Conservation (phyloP, 1,140 invertebrate species). For the Adelges cooleyi region DNA sequence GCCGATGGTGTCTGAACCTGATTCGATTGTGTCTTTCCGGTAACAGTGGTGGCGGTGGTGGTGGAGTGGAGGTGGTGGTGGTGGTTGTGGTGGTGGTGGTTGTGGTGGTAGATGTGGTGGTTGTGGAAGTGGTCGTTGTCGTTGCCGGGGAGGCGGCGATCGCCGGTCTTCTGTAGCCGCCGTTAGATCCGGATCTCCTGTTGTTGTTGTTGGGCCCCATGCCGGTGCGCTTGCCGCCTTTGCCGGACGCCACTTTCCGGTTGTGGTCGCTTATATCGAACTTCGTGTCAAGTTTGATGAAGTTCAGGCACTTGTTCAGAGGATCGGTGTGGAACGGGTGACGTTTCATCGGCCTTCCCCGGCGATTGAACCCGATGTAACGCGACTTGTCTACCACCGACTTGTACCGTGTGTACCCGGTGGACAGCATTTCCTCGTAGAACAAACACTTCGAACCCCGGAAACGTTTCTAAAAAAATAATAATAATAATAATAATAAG, state of each 20-base stretch:
- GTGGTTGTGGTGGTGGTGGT: slow-evolving; percentile 30
- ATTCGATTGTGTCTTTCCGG: background rate
- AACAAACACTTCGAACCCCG: slow-evolving; percentile 43
- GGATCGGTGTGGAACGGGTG: slow-evolving; percentile 35
- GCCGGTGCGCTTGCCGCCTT: slow-evolving; percentile 29
- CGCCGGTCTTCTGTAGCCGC: slow-evolving; percentile 33
- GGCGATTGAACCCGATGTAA: slow-evolving; percentile 43
- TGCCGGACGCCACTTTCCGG: slow-evolving; percentile 36
- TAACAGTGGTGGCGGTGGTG: background rate
- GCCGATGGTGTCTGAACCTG: slow-evolving; percentile 5
- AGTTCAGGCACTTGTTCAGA: slow-evolving; percentile 42
- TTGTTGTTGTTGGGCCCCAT: slow-evolving; percentile 26
- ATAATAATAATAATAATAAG: too few species aligned
- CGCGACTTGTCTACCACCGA: slow-evolving; percentile 39
- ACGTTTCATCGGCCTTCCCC: slow-evolving; percentile 40
- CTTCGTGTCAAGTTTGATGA: slow-evolving; percentile 43
- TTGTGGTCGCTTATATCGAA: slow-evolving; percentile 44
- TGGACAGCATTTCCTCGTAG: slow-evolving; percentile 41
- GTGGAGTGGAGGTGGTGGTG: background rate
- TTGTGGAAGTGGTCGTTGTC: slow-evolving; percentile 25
- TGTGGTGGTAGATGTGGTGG: slow-evolving; percentile 17
- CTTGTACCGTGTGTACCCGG: slow-evolving; percentile 43
- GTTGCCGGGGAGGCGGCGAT: slow-evolving; percentile 11
- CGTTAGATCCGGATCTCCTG: too few species aligned
- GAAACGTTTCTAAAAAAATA: slow-evolving; percentile 36